These are phyloP conservation scores for Atrichornis clamosus DNA, from an alignment of 2,113 vertebrate genomes.

Conservation along the genomic window DNA sequence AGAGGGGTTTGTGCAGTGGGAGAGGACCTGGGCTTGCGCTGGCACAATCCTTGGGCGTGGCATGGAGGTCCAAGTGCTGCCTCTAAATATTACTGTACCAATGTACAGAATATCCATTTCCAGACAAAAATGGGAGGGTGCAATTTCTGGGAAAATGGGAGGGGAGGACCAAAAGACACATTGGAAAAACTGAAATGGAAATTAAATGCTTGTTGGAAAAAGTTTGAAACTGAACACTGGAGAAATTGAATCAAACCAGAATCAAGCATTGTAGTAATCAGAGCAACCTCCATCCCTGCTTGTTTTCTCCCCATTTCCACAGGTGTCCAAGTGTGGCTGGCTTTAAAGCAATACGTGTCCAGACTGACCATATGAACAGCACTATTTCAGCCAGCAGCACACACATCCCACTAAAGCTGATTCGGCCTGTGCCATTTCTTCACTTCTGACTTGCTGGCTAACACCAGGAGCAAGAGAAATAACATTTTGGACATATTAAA, in stretches of 20 bases:
- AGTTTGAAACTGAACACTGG: neutral
- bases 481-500: neutral
- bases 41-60: too few relatives aligned
- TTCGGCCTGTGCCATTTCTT: neutral
- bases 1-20: neutral
- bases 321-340: neutral
- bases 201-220: neutral
- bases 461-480: neutral
- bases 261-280: neutral
- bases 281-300: neutral
- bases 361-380: neutral
- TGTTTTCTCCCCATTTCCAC: neutral
- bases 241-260: neutral
- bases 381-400: neutral
- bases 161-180: neutral
- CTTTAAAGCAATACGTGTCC: neutral
- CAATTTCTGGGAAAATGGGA: neutral
- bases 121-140: neutral
- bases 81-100: neutral
- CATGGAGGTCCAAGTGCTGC: neutral
- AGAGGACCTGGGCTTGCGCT: neutral
- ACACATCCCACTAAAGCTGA: neutral
- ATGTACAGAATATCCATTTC: neutral
- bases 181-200: neutral
- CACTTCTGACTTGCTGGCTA: neutral